A percentile compares a stretch with the other conserved stretches of the same genome.
phyloP scores from a whole-genome alignment of 2,888 invertebrate species.

The Mesorhabditis belari region DNA sequence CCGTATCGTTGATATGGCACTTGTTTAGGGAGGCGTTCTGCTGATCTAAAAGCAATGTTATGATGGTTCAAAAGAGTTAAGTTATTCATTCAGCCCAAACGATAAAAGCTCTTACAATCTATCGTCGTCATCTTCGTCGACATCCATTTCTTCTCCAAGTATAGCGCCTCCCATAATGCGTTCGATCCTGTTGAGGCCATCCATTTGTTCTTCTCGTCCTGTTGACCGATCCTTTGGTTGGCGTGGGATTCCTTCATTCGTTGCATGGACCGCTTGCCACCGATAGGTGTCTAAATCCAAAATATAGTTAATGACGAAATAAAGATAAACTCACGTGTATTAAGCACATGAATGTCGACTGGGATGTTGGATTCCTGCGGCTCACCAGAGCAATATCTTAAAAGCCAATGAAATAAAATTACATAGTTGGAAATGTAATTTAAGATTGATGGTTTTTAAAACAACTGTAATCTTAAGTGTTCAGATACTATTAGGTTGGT shows the following conservation, averaged over 20 bases:
- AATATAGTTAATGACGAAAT: not conserved
- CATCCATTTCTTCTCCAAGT: not conserved
- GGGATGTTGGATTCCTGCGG: conserved; percentile 65
- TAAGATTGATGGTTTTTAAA: no score
- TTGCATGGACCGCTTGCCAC: conserved; percentile 14
- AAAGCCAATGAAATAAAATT: conserved; percentile 4
- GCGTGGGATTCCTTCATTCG: not conserved
- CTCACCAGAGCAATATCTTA: conserved; percentile 78
- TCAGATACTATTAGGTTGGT: no score
- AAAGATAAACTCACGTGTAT: conserved; percentile 63
- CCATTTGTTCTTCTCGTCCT: not conserved
- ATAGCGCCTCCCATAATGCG: not conserved
- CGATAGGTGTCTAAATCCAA: conserved; percentile 7
- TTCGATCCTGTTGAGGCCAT: not conserved
- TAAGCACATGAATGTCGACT: conserved; percentile 78
- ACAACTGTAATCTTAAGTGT: no score
- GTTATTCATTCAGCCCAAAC: not conserved
- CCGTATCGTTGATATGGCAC: conserved; percentile 79
- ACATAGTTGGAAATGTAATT: no score
- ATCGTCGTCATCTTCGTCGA: not conserved
- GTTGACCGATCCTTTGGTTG: not conserved
- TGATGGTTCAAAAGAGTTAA: not conserved
- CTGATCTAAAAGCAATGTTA: no score
- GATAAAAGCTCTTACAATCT: not conserved
- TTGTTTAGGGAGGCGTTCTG: not conserved